Evolutionary conservation across 2,797 vertebrate genomes (phyloP).

Genomic region (Hirundo rustica): DNA sequence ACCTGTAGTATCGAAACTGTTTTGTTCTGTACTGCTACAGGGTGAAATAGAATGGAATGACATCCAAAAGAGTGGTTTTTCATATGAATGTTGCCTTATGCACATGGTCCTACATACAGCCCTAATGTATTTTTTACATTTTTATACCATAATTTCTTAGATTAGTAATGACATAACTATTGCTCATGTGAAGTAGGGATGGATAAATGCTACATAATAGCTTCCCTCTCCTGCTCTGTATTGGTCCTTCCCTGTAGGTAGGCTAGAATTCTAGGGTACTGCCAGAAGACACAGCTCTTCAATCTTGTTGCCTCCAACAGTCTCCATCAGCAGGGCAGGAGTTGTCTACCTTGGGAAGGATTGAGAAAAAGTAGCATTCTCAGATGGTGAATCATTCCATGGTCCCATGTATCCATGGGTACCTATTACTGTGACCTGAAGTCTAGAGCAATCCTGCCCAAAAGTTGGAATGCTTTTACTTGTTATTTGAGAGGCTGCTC

Average conservation of each 20-base stretch:
- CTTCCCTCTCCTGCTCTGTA: neutral
- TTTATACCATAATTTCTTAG: neutral
- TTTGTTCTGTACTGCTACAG: neutral
- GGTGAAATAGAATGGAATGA: neutral
- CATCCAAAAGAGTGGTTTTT: neutral
- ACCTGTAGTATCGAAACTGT: neutral
- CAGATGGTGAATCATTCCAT: neutral
- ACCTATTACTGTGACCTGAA: neutral
- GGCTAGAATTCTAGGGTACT: neutral
- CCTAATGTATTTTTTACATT: neutral
- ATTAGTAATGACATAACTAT: neutral
- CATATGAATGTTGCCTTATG: neutral
- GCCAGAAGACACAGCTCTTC: neutral
- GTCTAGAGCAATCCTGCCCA: neutral
- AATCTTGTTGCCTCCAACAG: fast-evolving
- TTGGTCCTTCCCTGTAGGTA: neutral
- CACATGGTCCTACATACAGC: neutral
- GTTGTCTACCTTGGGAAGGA: neutral
- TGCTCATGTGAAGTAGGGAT: neutral
- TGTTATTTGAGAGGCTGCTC: neutral
- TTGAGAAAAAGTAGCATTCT: neutral
- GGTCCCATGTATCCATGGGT: neutral
- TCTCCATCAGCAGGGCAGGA: neutral
- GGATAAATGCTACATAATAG: neutral
- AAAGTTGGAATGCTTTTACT: neutral